Conservation (phyloP, 92 coral and sea anemone genomes). For the Diadumene lineata region DNA sequence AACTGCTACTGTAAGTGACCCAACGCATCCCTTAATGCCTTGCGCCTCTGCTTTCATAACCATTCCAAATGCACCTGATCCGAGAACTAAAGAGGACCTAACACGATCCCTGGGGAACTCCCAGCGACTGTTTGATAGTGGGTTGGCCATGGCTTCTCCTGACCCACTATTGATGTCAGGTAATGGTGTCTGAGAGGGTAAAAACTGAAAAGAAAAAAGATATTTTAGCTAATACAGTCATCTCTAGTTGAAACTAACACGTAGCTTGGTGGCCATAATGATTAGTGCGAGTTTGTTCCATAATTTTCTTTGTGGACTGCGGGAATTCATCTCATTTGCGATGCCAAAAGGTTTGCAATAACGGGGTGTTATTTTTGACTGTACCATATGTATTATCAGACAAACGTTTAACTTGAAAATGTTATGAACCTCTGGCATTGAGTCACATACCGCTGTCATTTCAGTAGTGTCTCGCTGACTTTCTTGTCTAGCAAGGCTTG, state of each 20-base stretch:
- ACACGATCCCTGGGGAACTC: conserved; percentile 95
- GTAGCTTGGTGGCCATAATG: too few species aligned
- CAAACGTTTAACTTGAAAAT: too few species aligned
- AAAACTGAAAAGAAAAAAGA: conserved; percentile 21
- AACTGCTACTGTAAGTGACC: conserved; percentile 90
- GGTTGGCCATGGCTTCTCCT: conserved; percentile 39
- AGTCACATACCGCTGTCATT: conserved; percentile 59
- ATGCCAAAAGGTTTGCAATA: too few species aligned
- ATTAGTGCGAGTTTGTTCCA: too few species aligned
- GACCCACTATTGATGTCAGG: conserved; percentile 21
- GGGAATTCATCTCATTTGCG: too few species aligned
- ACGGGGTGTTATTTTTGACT: too few species aligned
- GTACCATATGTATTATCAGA: too few species aligned
- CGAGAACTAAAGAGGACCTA: conserved; percentile 69
- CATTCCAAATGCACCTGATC: conserved; percentile 97
- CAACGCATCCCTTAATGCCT: conserved; percentile 96
- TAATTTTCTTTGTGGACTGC: too few species aligned
- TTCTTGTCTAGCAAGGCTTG: conserved; percentile 68
- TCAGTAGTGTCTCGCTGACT: conserved; percentile 72
- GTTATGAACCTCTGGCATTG: too few species aligned
- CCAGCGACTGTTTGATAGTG: conserved; percentile 81
- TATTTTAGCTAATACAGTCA: not conserved
- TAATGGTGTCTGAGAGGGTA: conserved; percentile 32
- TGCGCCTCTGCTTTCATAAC: conserved; percentile 99
- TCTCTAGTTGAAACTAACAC: too few species aligned